Evolutionary conservation across 2,797 vertebrate genomes (phyloP).

Genomic region (Rhinichthys osculus): DNA sequence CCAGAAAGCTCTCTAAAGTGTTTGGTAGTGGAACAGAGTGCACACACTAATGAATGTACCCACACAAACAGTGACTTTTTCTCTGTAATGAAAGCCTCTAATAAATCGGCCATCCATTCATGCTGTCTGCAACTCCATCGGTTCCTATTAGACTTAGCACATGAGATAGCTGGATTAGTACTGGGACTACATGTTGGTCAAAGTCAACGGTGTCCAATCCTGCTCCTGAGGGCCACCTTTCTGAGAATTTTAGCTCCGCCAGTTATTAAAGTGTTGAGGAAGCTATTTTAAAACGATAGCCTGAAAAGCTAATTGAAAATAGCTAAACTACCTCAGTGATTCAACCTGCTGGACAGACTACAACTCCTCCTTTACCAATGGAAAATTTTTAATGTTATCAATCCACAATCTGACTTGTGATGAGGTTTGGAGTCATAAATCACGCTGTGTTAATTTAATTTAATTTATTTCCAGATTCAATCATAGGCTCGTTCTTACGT

Average conservation of each 20-base stretch:
- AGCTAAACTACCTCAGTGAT: neutral
- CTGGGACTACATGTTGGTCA: neutral
- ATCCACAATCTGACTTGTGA: too few species aligned
- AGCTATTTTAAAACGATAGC: neutral
- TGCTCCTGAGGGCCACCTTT: neutral
- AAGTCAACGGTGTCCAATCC: neutral
- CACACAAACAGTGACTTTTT: slow-evolving; percentile 15
- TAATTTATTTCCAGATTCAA: too few species aligned
- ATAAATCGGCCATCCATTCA: slow-evolving; percentile 4
- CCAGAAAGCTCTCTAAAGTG: slow-evolving; percentile 45
- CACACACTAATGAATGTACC: neutral
- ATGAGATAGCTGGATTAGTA: neutral
- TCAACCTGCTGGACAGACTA: neutral
- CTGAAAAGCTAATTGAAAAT: neutral
- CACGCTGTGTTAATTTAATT: too few species aligned
- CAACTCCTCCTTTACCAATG: too few species aligned
- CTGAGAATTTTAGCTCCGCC: neutral
- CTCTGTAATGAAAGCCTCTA: slow-evolving; percentile 3
- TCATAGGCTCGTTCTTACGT: too few species aligned
- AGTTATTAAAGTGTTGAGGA: neutral
- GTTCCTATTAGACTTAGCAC: neutral
- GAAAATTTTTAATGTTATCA: too few species aligned
- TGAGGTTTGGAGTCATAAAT: too few species aligned
- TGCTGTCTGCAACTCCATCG: neutral
- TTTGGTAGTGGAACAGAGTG: slow-evolving; percentile 20